Evolutionary conservation across 2,797 vertebrate genomes (phyloP).

Genomic region (Margarornis squamiger): DNA sequence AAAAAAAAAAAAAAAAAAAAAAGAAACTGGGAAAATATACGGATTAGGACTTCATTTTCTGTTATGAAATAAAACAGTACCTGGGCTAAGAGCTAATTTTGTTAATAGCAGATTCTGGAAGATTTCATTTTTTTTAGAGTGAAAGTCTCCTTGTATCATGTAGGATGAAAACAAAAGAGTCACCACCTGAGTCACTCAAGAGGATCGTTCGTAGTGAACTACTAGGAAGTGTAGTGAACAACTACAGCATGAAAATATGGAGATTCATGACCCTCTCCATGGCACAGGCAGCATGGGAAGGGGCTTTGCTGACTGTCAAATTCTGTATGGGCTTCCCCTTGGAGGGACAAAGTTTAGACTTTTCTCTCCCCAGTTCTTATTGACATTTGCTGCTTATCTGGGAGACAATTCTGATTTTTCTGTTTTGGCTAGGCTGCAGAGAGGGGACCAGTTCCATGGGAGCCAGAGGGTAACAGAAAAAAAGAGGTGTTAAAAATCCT

Average conservation of each 20-base stretch:
- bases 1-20: no score
- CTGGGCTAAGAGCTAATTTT: not conserved
- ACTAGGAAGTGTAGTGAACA: not conserved
- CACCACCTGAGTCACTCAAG: not conserved
- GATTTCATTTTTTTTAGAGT: not conserved
- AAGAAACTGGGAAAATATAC: not conserved
- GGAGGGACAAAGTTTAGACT: not conserved
- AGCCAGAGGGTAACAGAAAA: not conserved
- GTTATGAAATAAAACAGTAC: not conserved
- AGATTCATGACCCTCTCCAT: not conserved
- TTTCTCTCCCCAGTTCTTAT: not conserved
- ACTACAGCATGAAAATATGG: not conserved
- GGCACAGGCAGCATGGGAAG: not conserved
- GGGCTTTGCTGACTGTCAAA: not conserved
- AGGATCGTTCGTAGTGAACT: not conserved
- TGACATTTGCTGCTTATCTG: not conserved
- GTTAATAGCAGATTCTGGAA: not conserved
- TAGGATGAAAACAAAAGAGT: not conserved
- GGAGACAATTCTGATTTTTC: not conserved
- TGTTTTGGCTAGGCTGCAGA: not conserved
- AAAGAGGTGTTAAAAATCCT: not conserved
- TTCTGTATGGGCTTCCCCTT: not conserved
- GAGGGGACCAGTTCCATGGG: not conserved
- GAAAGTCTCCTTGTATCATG: not conserved
- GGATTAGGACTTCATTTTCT: not conserved